Conservation (phyloP, 2,113 vertebrate species). For the Cepphus grylle region DNA sequence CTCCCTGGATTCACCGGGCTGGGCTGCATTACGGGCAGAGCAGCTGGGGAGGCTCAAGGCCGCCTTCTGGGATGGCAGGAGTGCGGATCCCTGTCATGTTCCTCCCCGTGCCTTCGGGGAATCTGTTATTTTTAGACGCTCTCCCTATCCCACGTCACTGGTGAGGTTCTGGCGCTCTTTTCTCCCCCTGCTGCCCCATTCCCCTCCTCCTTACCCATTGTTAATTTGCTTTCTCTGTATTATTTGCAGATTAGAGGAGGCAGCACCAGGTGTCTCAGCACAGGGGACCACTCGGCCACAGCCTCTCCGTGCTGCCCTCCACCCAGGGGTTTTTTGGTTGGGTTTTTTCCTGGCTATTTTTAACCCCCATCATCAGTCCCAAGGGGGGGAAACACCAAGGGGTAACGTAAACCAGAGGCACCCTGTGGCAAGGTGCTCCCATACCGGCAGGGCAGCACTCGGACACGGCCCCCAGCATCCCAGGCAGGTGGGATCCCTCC, state of each 20-base stretch:
- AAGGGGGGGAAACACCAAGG: background rate
- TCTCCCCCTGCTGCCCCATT: background rate
- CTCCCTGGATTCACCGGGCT: background rate
- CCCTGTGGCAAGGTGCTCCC: background rate
- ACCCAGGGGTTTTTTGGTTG: background rate
- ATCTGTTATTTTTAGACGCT: conserved; percentile 18
- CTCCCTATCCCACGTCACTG: background rate
- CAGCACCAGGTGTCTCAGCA: background rate
- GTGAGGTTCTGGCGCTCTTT: background rate
- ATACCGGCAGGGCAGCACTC: background rate
- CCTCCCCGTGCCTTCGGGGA: background rate
- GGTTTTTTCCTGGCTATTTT: background rate
- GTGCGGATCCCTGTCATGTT: background rate
- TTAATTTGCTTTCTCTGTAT: conserved; percentile 16
- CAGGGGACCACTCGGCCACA: background rate
- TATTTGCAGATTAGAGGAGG: background rate
- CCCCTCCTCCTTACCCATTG: background rate
- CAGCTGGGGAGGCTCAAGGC: background rate
- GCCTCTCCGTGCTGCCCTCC: background rate
- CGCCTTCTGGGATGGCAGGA: background rate
- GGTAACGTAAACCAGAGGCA: background rate
- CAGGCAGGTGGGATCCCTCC: fast-evolving
- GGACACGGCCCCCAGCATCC: background rate
- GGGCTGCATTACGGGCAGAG: background rate
- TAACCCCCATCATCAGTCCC: fast-evolving